These are phyloP conservation scores for Agrotis puta DNA, from an alignment of 2,888 invertebrate species.

Conservation along the genomic window DNA sequence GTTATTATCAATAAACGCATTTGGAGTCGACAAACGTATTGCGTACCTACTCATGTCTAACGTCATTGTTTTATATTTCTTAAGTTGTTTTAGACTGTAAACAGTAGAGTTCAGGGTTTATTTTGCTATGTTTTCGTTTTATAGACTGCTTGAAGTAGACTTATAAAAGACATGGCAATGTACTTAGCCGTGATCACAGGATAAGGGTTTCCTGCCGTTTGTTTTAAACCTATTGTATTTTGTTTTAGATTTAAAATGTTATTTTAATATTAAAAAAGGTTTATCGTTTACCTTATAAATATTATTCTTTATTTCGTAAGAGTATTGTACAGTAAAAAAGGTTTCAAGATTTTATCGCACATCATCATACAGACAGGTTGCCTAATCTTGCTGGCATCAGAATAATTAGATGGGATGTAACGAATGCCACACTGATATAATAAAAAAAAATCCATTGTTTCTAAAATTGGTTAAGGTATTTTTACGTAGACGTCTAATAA, in stretches of 20 bases:
- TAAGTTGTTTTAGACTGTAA: slow-evolving; percentile 36
- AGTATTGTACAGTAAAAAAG: no score
- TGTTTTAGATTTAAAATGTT: slow-evolving; percentile 36
- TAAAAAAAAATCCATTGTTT: slow-evolving; percentile 12
- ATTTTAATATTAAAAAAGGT: slow-evolving; percentile 10
- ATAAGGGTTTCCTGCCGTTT: slow-evolving; percentile 66
- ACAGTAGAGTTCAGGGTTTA: slow-evolving; percentile 16
- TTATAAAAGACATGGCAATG: slow-evolving; percentile 66
- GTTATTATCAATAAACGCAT: slow-evolving; percentile 76
- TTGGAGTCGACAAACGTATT: slow-evolving; percentile 75
- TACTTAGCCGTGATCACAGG: slow-evolving; percentile 67
- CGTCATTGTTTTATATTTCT: slow-evolving; percentile 64
- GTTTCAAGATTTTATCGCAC: slow-evolving; percentile 12
- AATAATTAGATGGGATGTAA: not conserved
- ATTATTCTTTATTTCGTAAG: no score
- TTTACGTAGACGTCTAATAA: not conserved
- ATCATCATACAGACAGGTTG: not conserved
- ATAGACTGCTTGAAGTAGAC: slow-evolving; percentile 45
- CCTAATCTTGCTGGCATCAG: slow-evolving; percentile 1
- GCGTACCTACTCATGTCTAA: slow-evolving; percentile 63
- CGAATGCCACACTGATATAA: not conserved
- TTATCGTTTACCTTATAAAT: not conserved
- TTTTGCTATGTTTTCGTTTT: slow-evolving; percentile 50
- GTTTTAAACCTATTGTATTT: slow-evolving; percentile 51
- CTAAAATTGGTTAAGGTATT: not conserved